Base-by-base conservation (phyloP, 2,113 vertebrate species). In the Accipiter cooperii region DNA sequence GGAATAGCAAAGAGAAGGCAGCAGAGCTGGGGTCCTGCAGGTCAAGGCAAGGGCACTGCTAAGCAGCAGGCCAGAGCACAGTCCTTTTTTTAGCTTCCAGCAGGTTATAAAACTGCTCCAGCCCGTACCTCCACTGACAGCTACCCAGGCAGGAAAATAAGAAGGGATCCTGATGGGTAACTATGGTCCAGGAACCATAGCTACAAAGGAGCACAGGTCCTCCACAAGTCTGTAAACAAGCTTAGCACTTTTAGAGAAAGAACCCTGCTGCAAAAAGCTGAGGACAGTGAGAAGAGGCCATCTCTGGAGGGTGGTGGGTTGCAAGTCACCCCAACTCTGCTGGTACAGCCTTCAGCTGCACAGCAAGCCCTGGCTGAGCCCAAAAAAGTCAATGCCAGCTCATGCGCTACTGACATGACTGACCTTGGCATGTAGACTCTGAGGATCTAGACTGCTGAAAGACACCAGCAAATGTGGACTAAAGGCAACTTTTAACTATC, bases 351-450 rank as follows among this genome's bases (percentile, higher is more conserved):
- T 36, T 9, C 34, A 17, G 16, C 36, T 15, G 9, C n/a, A 17
- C n/a, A 38, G 9, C 0, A 0, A 70, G 17, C 31, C 66, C 68
- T 55, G 54, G 31, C 33, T 42, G 6, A 40, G 6, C 34, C 28
- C 69, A 6, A 12, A 17, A 21, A 47, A 17, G 15, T 8, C 46
- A 46, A 3, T 20, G 22, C 31, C 66, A 38, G 51, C 34, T 64
- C 52, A 11, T 12, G 29, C 29, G 3, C 10, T 38, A 38, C 33
- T 33, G 42, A 29, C 7, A 7, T 20, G 26, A 10, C 60, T 38
- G 29, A 13, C 17, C 17, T 13, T 38, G 31, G 14, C 19, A 1
- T 0, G 1, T 1, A 6, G 8, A 25, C 9, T 12, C 38, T 42
- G 18, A 58, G 18, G 18, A 71, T 9, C 31, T 70, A 22, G 25